Conservation (phyloP, 2,888 invertebrate genomes). For the Aporophyla lueneburgensis region DNA sequence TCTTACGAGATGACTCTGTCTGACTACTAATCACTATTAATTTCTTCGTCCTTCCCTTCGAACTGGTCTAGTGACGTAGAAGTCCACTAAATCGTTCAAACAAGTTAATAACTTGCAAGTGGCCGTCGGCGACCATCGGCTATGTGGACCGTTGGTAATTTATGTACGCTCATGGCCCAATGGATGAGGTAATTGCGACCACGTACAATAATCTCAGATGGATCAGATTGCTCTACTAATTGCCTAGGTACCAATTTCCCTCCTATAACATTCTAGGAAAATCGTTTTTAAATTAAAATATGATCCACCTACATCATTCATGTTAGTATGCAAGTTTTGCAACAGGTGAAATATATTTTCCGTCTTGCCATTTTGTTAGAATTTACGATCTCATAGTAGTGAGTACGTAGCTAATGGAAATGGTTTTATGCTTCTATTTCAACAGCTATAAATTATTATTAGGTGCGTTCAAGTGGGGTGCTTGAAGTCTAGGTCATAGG, state of each 20-base stretch:
- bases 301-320: conserved; percentile 67
- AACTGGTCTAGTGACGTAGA: conserved; percentile 22
- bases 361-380: conserved; percentile 67
- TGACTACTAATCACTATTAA: conserved; percentile 19
- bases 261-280: conserved; percentile 25
- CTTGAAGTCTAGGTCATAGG: conserved; percentile 64
- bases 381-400: conserved; percentile 69
- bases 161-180: conserved; percentile 77
- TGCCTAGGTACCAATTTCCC: conserved; percentile 33
- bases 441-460: conserved; percentile 65
- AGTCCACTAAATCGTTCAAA: conserved; percentile 57
- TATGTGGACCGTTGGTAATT: conserved; percentile 72
- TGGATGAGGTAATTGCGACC: conserved; percentile 75
- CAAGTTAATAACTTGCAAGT: conserved; percentile 68
- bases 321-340: conserved; percentile 63
- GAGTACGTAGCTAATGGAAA: conserved; percentile 71
- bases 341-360: conserved; percentile 72
- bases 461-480: conserved; percentile 43
- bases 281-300: conserved; percentile 59
- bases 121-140: conserved; percentile 60
- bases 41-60: conserved; percentile 11
- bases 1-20: not conserved
- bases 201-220: conserved; percentile 66
- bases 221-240: conserved; percentile 55
- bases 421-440: conserved; percentile 69